These are phyloP conservation scores for Melinopterus prodromus DNA, from an alignment of 2,888 invertebrate genomes.

Conservation along the genomic window DNA sequence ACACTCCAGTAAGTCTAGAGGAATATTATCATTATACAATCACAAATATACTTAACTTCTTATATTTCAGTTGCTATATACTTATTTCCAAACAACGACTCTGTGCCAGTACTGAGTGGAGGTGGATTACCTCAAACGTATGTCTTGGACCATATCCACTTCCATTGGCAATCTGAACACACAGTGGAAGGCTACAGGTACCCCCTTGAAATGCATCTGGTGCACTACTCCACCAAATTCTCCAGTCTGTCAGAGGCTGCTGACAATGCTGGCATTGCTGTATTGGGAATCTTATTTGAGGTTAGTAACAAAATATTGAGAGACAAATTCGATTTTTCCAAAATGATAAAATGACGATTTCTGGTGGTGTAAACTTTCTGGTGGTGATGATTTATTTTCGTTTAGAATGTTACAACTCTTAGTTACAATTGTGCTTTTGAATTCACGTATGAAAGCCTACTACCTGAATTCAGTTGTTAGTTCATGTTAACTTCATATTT, in stretches of 20 bases:
- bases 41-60: not conserved
- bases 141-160: conserved; percentile 72
- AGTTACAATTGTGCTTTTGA: too few relatives aligned
- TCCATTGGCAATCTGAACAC: conserved; percentile 89
- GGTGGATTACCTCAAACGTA: conserved; percentile 69
- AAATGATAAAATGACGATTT: too few relatives aligned
- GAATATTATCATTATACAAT: not conserved
- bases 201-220: conserved; percentile 72
- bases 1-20: conserved; percentile 67
- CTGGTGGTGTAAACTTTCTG: too few relatives aligned
- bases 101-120: conserved; percentile 59
- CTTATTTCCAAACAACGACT: conserved; percentile 46
- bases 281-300: conserved; percentile 70
- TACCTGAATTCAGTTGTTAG: too few relatives aligned
- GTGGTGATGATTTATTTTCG: conserved; percentile 4
- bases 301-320: conserved; percentile 51
- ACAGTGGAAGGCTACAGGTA: conserved; percentile 72
- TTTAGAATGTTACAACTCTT: too few relatives aligned
- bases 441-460: too few relatives aligned
- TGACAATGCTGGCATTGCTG: conserved; percentile 68
- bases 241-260: conserved; percentile 63
- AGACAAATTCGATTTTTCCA: not conserved
- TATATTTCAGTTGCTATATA: conserved; percentile 53
- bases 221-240: conserved; percentile 67
- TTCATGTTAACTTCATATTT: too few relatives aligned